phyloP scores from a whole-genome alignment of 2,113 vertebrate species.

The Hucho hucho region DNA sequence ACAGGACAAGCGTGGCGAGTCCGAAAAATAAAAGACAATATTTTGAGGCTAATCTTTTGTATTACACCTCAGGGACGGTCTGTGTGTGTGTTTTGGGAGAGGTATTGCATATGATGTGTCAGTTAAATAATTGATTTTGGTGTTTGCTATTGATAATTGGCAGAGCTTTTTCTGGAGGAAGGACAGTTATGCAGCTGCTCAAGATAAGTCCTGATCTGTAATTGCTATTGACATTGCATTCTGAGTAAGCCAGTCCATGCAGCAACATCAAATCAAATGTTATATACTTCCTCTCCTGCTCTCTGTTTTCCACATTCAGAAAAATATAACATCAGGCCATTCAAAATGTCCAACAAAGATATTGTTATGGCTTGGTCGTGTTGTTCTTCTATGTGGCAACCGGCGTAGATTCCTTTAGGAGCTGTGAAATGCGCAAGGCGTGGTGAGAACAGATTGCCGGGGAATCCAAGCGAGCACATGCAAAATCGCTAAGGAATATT shows the following conservation, averaged over 20 bases:
- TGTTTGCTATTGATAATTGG: slow-evolving; percentile 59
- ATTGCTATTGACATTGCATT: slow-evolving; percentile 73
- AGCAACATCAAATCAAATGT: neutral
- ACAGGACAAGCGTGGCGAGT: too few species aligned
- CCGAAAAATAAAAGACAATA: too few species aligned
- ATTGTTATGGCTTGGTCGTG: slow-evolving; percentile 20
- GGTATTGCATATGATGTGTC: slow-evolving; percentile 22
- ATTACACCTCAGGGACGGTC: neutral
- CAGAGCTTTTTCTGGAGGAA: slow-evolving; percentile 37
- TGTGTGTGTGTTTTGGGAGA: neutral
- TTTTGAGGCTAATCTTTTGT: neutral
- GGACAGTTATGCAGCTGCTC: slow-evolving; percentile 54
- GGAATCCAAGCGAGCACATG: slow-evolving; percentile 25
- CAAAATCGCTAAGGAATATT: slow-evolving; percentile 40
- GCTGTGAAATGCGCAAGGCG: slow-evolving; percentile 16
- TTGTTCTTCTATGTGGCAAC: slow-evolving; percentile 10
- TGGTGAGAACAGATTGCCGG: slow-evolving; percentile 44
- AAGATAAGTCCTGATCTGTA: slow-evolving; percentile 62
- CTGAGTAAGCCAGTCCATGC: slow-evolving; percentile 48
- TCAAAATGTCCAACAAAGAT: slow-evolving; percentile 34
- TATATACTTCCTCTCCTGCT: neutral
- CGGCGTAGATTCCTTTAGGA: slow-evolving; percentile 19
- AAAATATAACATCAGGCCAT: slow-evolving; percentile 25
- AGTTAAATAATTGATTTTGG: slow-evolving; percentile 46
- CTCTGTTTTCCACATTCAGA: slow-evolving; percentile 16